Base-by-base conservation (phyloP, 2,888 invertebrate species). In the Tenthredo scrophulariae region DNA sequence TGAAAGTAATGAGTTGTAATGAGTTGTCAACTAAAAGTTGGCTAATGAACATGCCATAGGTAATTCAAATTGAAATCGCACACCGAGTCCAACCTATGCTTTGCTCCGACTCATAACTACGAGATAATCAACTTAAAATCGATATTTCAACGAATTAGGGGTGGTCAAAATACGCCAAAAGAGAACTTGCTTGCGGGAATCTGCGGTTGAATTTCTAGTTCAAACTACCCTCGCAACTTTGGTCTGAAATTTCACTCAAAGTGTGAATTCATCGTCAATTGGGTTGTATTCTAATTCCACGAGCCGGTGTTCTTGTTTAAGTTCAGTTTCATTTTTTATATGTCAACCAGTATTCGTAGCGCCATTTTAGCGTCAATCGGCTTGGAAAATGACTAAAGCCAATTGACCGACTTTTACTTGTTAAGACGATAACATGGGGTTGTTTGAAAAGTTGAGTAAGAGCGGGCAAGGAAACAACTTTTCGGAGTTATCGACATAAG, bases 111-210 rank as follows among this genome's bases (percentile, higher is more conserved):
- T 54, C 1, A 46, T 15, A 0, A n/a, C n/a, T n/a, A 54, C n/a
- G 50, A n/a, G 50, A 58, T 54, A 79, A 79, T 79, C 18, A 79
- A 79, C 58, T 79, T n/a, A n/a, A 29, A 79, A 54, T 54, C 37
- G n/a, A 58, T 79, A n/a, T 13, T 26, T 26, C n/a, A 7, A n/a
- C 1, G 40, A 26, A 46, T 75, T 22, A 26, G 26, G 46, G 46
- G 13, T 75, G 9, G 18, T 37, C 18, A n/a, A 70, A 33, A n/a
- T 1, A 2, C 1, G n/a, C 18, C 7, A 70, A 70, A 15, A 70
- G 9, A 7, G 5, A n/a, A 33, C 10, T 46, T 46, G 46, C 15
- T 15, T 0, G 15, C 46, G 1, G 13, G 13, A 43, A 43, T 43
- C 10, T 13, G 10, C 10, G 22, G 26, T 26, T 62, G 10, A 26